phyloP scores from a whole-genome alignment of 1,140 invertebrate genomes.

The Papilio dardanus region DNA sequence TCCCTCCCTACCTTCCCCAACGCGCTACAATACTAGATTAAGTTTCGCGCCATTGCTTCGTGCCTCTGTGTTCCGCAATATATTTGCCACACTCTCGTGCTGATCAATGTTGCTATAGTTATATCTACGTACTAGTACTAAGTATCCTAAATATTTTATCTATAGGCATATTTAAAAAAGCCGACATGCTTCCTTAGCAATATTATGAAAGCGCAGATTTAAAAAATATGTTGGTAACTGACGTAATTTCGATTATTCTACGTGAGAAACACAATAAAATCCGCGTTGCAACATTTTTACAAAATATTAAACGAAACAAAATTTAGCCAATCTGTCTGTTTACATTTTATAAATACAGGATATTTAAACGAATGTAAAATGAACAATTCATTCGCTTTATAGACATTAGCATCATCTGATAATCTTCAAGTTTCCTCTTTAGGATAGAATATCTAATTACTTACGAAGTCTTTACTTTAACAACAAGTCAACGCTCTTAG shows the following conservation, averaged over 20 bases:
- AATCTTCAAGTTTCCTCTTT: neutral
- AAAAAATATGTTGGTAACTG: too few relatives aligned
- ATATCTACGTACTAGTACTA: too few relatives aligned
- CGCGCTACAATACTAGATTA: slow-evolving; percentile 11
- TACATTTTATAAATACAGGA: neutral
- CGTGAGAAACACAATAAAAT: neutral
- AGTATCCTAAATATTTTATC: too few relatives aligned
- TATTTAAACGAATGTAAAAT: neutral
- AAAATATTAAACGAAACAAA: neutral
- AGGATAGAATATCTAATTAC: slow-evolving; percentile 14
- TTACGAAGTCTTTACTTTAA: neutral
- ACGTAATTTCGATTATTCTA: neutral
- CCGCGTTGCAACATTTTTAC: neutral
- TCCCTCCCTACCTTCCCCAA: slow-evolving; percentile 40
- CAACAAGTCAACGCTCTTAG: neutral
- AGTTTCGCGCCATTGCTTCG: slow-evolving; percentile 17
- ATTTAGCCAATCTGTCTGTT: neutral
- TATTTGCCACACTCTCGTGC: neutral
- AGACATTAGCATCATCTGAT: neutral
- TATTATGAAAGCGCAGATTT: too few relatives aligned
- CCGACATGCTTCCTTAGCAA: too few relatives aligned
- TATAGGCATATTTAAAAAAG: too few relatives aligned
- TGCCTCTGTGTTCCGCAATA: neutral
- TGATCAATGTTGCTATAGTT: neutral
- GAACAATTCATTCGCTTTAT: neutral